Percentiles rank a stretch among this genome's conserved stretches.
These are phyloP conservation scores for Ictidomys tridecemlineatus DNA, from an alignment of 2,113 vertebrate species.

Conservation along the genomic window DNA sequence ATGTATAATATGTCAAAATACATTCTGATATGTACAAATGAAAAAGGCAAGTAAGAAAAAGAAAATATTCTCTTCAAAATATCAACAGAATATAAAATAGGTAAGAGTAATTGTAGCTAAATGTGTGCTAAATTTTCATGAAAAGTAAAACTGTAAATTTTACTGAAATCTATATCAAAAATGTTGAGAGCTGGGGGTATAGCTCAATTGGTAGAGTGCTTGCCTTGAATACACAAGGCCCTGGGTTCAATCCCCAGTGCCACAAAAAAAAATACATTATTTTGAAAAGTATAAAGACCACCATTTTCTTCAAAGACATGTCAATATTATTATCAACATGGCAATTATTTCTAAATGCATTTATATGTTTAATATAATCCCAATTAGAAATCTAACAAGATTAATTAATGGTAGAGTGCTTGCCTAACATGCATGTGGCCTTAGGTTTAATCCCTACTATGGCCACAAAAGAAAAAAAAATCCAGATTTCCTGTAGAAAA, in stretches of 20 bases:
- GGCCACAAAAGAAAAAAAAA: background rate
- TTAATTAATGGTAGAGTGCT: no score
- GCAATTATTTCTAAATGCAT: background rate
- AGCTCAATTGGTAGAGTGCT: no score
- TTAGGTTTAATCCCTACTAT: no score
- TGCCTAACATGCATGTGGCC: no score
- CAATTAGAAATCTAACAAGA: background rate
- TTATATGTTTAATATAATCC: background rate
- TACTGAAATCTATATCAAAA: background rate
- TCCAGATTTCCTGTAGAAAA: background rate
- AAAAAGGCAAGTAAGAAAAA: no score
- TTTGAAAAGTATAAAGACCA: background rate
- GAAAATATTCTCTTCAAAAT: background rate
- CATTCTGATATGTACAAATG: no score
- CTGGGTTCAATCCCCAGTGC: no score
- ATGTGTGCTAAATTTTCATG: background rate
- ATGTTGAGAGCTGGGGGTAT: no score
- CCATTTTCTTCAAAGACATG: background rate
- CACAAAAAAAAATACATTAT: no score
- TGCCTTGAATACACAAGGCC: no score
- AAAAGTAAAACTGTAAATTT: background rate
- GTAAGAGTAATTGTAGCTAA: background rate
- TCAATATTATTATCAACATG: background rate
- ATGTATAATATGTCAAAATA: no score
- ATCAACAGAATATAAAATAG: background rate